Percentiles rank a stretch among this genome's conserved stretches.
Evolutionary conservation across 2,888 invertebrate genomes (phyloP).

Genomic region (Chloroclysta siterata): DNA sequence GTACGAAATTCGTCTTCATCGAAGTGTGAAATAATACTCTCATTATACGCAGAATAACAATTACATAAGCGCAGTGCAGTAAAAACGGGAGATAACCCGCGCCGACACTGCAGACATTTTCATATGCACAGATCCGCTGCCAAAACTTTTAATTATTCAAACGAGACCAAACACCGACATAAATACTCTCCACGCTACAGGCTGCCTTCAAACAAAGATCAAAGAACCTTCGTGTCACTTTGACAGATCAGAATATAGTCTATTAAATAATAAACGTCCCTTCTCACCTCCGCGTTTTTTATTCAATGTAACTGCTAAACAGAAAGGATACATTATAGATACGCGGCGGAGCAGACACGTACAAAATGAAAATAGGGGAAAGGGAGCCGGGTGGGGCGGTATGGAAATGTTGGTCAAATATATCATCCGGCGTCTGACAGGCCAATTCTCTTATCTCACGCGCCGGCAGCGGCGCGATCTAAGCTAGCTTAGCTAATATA

Average conservation of each 20-base stretch:
- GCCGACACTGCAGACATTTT: slow-evolving; percentile 51
- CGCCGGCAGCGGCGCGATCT: slow-evolving; percentile 85
- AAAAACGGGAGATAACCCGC: slow-evolving; percentile 53
- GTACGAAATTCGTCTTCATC: slow-evolving; percentile 43
- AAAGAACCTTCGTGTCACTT: slow-evolving; percentile 57
- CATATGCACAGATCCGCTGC: slow-evolving; percentile 56
- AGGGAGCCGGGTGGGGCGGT: slow-evolving; percentile 73
- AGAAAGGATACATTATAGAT: slow-evolving; percentile 82
- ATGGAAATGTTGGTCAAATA: slow-evolving; percentile 96
- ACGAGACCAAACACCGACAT: slow-evolving; percentile 50
- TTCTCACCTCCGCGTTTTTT: slow-evolving; percentile 72
- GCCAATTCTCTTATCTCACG: slow-evolving; percentile 94
- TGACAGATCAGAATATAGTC: slow-evolving; percentile 68
- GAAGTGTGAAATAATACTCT: slow-evolving; percentile 56
- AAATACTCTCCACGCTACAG: slow-evolving; percentile 38
- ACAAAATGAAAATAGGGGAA: slow-evolving; percentile 84
- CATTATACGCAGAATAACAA: slow-evolving; percentile 57
- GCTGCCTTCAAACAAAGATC: slow-evolving; percentile 38
- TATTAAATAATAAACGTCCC: slow-evolving; percentile 75
- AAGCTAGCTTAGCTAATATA: slow-evolving; percentile 85
- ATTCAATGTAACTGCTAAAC: slow-evolving; percentile 79
- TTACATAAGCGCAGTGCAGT: slow-evolving; percentile 63
- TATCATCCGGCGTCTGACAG: slow-evolving; percentile 95
- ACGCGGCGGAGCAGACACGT: slow-evolving; percentile 81
- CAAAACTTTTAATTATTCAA: slow-evolving; percentile 69